These are phyloP conservation scores for Myoxocephalus aenaeus DNA, from an alignment of 2,797 vertebrate genomes.

Conservation along the genomic window DNA sequence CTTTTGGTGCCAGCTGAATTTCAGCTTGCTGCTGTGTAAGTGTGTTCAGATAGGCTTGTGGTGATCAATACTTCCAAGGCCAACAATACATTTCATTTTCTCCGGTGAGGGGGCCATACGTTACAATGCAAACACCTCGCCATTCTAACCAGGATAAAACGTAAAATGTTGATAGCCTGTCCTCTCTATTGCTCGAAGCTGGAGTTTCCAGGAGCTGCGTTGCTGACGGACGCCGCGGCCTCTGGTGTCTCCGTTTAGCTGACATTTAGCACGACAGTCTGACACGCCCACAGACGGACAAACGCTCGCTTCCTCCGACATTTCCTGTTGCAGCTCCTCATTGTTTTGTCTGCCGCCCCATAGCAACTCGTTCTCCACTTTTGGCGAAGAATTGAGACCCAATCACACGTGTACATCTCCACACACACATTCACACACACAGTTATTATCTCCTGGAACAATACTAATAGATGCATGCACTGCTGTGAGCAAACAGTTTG, in stretches of 20 bases:
- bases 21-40: conserved; percentile 35
- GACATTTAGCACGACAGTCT: conserved; percentile 41
- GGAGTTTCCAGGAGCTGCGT: conserved; percentile 14
- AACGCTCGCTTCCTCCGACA: neutral
- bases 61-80: conserved; percentile 24
- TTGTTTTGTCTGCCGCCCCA: conserved; percentile 66
- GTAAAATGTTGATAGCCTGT: neutral
- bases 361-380: conserved; percentile 49
- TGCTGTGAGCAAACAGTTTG: conserved; percentile 81
- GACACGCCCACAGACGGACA: conserved; percentile 36
- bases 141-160: neutral
- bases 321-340: conserved; percentile 38
- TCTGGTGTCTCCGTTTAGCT: conserved; percentile 22
- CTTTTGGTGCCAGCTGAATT: conserved; percentile 45
- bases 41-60: conserved; percentile 6
- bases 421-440: conserved; percentile 44
- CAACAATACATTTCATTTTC: conserved; percentile 14
- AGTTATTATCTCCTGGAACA: conserved; percentile 81
- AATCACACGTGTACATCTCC: conserved; percentile 33
- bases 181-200: neutral
- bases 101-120: neutral
- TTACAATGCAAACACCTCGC: neutral
- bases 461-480: conserved; percentile 81
- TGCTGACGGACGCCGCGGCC: conserved; percentile 14
- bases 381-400: conserved; percentile 45